These are phyloP conservation scores for Micronisus gabar DNA, from an alignment of 2,113 vertebrate genomes.

Conservation along the genomic window DNA sequence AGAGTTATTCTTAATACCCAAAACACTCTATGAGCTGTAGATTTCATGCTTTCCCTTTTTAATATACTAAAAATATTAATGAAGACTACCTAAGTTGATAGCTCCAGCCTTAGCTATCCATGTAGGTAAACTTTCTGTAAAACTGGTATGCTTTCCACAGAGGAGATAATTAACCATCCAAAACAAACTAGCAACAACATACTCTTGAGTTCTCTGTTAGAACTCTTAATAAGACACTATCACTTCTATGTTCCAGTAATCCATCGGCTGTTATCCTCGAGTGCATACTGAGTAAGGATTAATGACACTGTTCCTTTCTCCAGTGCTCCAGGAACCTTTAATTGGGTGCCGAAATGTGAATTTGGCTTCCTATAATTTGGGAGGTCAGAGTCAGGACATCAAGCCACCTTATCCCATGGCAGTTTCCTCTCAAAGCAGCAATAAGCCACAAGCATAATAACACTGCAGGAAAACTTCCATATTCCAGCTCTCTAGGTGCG, in stretches of 20 bases:
- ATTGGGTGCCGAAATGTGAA: background rate
- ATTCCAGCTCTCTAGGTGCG: background rate
- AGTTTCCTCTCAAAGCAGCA: background rate
- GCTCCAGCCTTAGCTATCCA: background rate
- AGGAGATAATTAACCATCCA: background rate
- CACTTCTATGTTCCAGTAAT: background rate
- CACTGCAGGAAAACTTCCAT: background rate
- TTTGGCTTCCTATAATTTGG: background rate
- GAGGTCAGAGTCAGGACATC: background rate
- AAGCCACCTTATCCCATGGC: too few species aligned
- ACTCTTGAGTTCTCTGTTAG: background rate
- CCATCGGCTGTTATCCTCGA: background rate
- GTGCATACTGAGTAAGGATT: background rate
- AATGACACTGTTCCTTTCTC: background rate
- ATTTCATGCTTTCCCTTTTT: background rate
- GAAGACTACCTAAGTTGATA: background rate
- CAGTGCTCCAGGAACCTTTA: background rate
- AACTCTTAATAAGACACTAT: background rate
- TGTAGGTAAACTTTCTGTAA: background rate
- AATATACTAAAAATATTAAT: background rate
- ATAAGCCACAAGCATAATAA: too few species aligned
- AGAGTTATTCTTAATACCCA: accelerated
- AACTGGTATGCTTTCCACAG: background rate
- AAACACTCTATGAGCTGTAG: background rate
- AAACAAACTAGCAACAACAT: background rate